Percentiles rank a stretch among this genome's conserved stretches.
Conservation (phyloP, 2,888 invertebrate species). For the Geotrupes spiniger region DNA sequence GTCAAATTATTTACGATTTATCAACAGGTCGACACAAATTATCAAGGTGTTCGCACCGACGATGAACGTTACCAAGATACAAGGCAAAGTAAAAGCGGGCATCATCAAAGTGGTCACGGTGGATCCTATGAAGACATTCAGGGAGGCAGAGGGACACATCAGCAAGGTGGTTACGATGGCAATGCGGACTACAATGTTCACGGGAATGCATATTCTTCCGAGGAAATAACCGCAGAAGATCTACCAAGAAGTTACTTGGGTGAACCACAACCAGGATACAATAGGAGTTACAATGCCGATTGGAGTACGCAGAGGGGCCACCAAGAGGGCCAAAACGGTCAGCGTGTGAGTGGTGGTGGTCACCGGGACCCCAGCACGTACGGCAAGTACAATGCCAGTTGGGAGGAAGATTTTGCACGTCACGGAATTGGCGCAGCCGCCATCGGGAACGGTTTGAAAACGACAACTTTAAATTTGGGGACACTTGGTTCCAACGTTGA, state of each 20-base stretch:
- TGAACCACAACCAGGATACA: not conserved
- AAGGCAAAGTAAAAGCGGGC: no score
- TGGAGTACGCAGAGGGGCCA: not conserved
- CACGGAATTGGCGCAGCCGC: slow-evolving; percentile 25
- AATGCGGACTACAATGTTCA: not conserved
- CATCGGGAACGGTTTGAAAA: slow-evolving; percentile 33
- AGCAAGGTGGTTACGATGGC: slow-evolving; percentile 1
- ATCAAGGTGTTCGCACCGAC: no score
- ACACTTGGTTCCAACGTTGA: slow-evolving; percentile 16
- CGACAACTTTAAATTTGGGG: slow-evolving; percentile 35
- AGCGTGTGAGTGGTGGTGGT: not conserved
- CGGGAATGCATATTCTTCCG: slow-evolving; percentile 8
- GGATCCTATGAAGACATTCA: not conserved
- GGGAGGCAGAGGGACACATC: not conserved
- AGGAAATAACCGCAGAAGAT: slow-evolving; percentile 7
- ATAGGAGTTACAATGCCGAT: not conserved
- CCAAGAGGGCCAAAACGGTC: not conserved
- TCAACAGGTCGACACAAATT: no score
- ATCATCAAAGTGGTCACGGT: not conserved
- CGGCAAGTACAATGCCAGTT: slow-evolving; percentile 6
- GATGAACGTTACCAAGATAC: no score
- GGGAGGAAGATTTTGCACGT: slow-evolving; percentile 8
- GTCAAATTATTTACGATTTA: no score
- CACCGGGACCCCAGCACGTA: slow-evolving; percentile 1
- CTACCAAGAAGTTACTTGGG: no score